A percentile compares a stretch with the other conserved stretches of the same genome.
phyloP scores from a whole-genome alignment of 2,888 invertebrate genomes.

The Bombylius major region DNA sequence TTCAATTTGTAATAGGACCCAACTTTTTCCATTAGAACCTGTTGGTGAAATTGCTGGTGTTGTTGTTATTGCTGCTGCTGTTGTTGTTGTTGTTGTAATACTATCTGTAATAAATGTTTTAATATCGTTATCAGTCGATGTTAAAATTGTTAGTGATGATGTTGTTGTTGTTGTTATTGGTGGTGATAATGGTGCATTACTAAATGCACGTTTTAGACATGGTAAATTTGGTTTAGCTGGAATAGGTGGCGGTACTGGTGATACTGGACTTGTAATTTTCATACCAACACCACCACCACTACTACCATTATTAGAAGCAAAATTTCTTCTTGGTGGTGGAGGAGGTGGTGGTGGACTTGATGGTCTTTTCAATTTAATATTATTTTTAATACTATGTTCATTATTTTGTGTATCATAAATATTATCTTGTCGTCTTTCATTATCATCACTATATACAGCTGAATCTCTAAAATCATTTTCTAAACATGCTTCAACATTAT shows the following conservation, averaged over 20 bases:
- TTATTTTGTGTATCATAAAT: conserved; percentile 13
- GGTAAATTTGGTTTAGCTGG: conserved; percentile 13
- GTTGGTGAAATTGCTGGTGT: background rate
- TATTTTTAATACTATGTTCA: background rate
- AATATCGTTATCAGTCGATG: conserved; percentile 1
- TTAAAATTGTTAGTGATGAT: background rate
- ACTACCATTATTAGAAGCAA: no score
- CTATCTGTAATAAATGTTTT: background rate
- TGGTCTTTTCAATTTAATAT: background rate
- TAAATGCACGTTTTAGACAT: background rate
- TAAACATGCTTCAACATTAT: conserved; percentile 54
- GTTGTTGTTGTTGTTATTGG: background rate
- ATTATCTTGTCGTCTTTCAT: conserved; percentile 27
- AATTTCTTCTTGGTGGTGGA: background rate
- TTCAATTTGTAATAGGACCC: conserved; percentile 36
- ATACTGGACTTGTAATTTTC: background rate
- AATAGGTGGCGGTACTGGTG: conserved; percentile 8
- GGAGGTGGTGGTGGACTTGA: conserved; percentile 20
- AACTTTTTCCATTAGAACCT: conserved; percentile 20
- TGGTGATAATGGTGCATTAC: background rate
- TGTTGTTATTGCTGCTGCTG: background rate
- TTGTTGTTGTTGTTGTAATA: background rate
- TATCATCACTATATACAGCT: conserved; percentile 65
- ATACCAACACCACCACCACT: no score
- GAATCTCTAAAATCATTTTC: conserved; percentile 65